These are phyloP conservation scores for Ceratina japonica DNA, from an alignment of 1,140 invertebrate genomes.

Conservation along the genomic window DNA sequence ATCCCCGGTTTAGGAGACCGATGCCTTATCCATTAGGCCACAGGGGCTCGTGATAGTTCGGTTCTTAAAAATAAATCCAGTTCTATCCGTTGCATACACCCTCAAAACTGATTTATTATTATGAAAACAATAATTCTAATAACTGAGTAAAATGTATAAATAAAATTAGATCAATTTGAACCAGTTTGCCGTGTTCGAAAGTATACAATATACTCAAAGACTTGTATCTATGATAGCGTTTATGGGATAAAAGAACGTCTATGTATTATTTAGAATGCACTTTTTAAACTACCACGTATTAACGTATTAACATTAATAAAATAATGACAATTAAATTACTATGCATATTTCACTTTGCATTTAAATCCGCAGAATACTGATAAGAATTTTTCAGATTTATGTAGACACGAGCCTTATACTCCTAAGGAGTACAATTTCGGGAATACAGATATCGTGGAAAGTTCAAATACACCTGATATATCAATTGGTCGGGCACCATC, in stretches of 20 bases:
- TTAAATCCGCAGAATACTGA: neutral
- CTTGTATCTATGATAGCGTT: too few relatives aligned
- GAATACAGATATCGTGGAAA: conserved; percentile 46
- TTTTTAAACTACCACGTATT: too few relatives aligned
- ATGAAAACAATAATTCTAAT: neutral
- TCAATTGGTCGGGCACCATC: conserved; percentile 35
- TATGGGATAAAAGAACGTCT: too few relatives aligned
- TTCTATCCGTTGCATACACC: neutral
- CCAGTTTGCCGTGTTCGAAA: too few relatives aligned
- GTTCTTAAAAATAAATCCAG: neutral
- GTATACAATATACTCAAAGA: too few relatives aligned
- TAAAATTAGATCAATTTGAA: neutral
- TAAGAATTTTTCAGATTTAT: conserved; percentile 50
- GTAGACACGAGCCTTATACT: conserved; percentile 58
- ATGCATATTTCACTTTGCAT: too few relatives aligned
- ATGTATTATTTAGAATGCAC: too few relatives aligned
- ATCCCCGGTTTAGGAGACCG: conserved; percentile 78
- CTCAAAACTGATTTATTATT: neutral
- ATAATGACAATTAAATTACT: too few relatives aligned
- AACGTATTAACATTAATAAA: too few relatives aligned
- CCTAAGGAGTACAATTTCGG: conserved; percentile 51
- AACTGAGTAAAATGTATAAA: neutral
- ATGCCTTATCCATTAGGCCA: conserved; percentile 78
- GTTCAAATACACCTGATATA: conserved; percentile 36
- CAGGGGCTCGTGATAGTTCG: conserved; percentile 60